Evolutionary conservation across 2,888 invertebrate genomes (phyloP).

Genomic region (Cosmopolites sordidus): DNA sequence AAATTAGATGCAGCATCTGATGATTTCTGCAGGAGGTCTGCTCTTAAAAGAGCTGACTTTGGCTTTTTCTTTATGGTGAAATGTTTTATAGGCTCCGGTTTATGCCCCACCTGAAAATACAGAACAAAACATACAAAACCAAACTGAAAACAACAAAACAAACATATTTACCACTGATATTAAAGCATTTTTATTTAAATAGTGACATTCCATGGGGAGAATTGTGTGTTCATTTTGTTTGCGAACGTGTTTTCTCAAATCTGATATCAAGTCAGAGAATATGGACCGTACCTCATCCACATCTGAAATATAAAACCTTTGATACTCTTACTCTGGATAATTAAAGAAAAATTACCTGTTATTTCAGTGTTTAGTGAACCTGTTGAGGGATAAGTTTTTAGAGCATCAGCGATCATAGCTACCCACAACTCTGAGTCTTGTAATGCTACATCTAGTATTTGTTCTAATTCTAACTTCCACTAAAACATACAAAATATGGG

Average conservation of each 20-base stretch:
- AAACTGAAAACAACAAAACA: neutral
- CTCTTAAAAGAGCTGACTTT: slow-evolving; percentile 85
- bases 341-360: slow-evolving; percentile 41
- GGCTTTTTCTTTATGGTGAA: slow-evolving; percentile 91
- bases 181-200: slow-evolving; percentile 89
- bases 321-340: neutral
- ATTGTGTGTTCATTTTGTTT: slow-evolving; percentile 83
- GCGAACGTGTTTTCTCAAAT: slow-evolving; percentile 73
- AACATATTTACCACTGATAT: slow-evolving; percentile 69
- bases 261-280: slow-evolving; percentile 84
- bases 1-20: slow-evolving; percentile 83
- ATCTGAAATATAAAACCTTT: slow-evolving; percentile 47
- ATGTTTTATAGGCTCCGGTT: slow-evolving; percentile 82
- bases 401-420: slow-evolving; percentile 91
- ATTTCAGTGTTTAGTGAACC: slow-evolving; percentile 89
- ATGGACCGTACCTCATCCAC: slow-evolving; percentile 86
- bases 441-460: slow-evolving; percentile 89
- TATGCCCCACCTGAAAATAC: slow-evolving; percentile 65
- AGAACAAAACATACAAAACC: neutral
- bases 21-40: slow-evolving; percentile 87
- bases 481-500: slow-evolving; percentile 49
- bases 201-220: slow-evolving; percentile 93
- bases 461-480: slow-evolving; percentile 92
- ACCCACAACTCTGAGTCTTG: slow-evolving; percentile 96
- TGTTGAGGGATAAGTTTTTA: slow-evolving; percentile 87